Percentiles rank a stretch among this genome's conserved stretches.
Evolutionary conservation across 2,113 vertebrate species (phyloP).

Genomic region (Seriola dumerili): DNA sequence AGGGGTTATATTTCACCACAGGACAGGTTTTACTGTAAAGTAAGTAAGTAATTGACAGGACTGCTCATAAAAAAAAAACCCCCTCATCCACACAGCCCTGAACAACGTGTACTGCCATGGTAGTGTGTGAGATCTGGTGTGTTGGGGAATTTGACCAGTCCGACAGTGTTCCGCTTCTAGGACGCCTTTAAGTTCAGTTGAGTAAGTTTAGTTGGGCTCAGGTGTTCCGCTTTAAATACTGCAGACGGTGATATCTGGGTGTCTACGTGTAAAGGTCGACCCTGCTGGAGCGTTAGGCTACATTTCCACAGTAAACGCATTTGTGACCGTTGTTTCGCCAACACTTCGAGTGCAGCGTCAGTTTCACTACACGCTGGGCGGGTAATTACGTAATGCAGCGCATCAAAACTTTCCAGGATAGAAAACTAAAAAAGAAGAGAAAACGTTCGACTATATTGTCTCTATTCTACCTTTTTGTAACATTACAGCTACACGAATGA

Average conservation of each 20-base stretch:
- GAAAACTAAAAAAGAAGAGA: too few relatives aligned
- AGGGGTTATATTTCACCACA: conserved; percentile 11
- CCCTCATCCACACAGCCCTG: neutral
- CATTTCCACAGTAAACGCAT: too few relatives aligned
- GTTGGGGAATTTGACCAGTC: neutral
- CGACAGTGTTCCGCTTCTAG: neutral
- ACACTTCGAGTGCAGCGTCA: neutral
- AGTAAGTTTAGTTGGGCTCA: neutral
- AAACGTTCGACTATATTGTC: neutral
- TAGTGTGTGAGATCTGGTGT: neutral
- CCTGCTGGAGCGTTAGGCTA: too few relatives aligned
- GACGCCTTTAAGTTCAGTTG: too few relatives aligned
- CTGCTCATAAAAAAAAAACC: neutral
- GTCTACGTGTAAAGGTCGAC: too few relatives aligned
- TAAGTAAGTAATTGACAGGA: conserved; percentile 34
- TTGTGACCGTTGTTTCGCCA: neutral
- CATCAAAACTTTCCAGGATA: neutral
- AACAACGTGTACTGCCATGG: neutral
- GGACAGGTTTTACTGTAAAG: neutral
- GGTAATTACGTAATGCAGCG: neutral
- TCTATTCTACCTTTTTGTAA: neutral
- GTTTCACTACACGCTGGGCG: neutral
- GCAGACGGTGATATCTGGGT: neutral
- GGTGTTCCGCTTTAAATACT: neutral
- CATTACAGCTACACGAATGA: neutral